These are phyloP conservation scores for Ceratosolen solmsi DNA, from an alignment of 1,140 invertebrate genomes.

Conservation along the genomic window DNA sequence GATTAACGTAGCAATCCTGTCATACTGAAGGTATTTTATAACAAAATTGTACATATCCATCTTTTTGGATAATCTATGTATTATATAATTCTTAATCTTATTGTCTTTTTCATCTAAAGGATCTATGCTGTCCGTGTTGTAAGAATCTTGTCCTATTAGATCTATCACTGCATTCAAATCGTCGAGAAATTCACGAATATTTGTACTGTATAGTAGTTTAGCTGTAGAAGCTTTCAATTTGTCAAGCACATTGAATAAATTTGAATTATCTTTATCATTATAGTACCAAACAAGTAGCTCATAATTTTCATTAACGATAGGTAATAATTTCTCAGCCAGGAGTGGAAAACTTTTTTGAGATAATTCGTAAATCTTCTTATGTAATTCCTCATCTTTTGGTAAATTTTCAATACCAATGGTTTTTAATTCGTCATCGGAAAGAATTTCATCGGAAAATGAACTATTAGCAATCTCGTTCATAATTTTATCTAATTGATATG, in stretches of 20 bases:
- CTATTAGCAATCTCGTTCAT: neutral
- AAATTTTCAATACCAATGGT: neutral
- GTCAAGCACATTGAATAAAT: neutral
- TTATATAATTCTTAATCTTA: neutral
- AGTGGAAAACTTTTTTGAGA: neutral
- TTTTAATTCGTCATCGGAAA: neutral
- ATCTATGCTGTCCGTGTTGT: neutral
- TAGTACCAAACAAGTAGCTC: constrained; percentile 38
- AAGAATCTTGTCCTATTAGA: neutral
- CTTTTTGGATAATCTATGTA: neutral
- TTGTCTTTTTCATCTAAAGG: neutral
- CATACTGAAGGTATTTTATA: neutral
- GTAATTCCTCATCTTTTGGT: neutral
- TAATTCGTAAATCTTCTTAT: neutral
- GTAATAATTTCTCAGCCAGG: neutral
- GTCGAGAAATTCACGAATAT: constrained; percentile 1
- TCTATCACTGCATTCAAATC: neutral
- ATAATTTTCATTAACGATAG: neutral
- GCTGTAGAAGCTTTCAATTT: neutral
- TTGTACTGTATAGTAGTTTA: constrained; percentile 9
- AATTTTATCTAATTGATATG: neutral
- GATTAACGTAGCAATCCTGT: neutral
- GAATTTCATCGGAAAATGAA: neutral
- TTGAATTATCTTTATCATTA: neutral
- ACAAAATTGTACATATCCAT: constrained; percentile 8